Base-by-base conservation (phyloP, 1,140 invertebrate genomes). In the Drosophila chauvacae region DNA sequence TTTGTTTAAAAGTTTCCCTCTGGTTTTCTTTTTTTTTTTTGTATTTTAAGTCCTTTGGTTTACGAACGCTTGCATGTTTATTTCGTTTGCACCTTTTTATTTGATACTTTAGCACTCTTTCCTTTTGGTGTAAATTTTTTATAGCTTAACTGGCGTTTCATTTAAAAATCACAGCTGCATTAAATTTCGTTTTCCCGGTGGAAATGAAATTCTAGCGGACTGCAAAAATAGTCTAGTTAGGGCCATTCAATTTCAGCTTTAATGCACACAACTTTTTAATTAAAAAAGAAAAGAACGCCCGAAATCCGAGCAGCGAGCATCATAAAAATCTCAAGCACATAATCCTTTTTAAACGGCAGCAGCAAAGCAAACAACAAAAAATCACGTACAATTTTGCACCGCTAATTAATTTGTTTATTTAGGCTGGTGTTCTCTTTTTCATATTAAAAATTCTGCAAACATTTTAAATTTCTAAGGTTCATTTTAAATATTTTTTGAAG, bases 321-420 rank as follows among this genome's bases (percentile, higher is more conserved):
- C 28, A 45, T 50, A 39, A 76, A 65, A 77, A 64, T 83, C 84
- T 80, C 64, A 68, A 80, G 77, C 65, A 64, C 64, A 83, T 80
- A 87, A 88, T 83, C 83, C 80, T 56, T 88, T 87, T 83, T 59
- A 80, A 71, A 63, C 72, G 80, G 66, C 35, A 39, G 59, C 47
- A 51, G 45, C 28, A 62, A 64, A 42, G 30, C 16, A 64, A 68
- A 44, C 33, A 57, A 41, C 28, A 64, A 50, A 14, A 42, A 76
- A 77, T 42, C 37, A 58, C 64, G 62, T 48, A 60, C 60, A 50
- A 26, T 76, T 66, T 23, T 56, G 62, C 77, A 55, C 62, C 72
- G 56, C 68, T 88, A 88, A 87, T 75, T 88, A 87, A 88, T 84
- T 88, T 88, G 84, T 88, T 87, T 87, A 84, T 70, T 87, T 87